phyloP scores from a whole-genome alignment of 2,888 invertebrate genomes.

The Hypomecis atomaria region DNA sequence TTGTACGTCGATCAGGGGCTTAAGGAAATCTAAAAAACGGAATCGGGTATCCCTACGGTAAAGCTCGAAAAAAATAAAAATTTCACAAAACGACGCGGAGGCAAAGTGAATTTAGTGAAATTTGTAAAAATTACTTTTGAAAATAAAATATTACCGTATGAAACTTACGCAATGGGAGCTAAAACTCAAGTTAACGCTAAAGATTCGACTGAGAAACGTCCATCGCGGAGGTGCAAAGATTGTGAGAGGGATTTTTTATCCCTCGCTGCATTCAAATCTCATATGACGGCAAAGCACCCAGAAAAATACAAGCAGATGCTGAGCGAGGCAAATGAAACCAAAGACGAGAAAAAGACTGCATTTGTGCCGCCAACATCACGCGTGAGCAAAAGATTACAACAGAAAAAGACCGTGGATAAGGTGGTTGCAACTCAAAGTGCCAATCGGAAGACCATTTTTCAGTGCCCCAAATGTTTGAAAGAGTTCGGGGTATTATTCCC shows the following conservation, averaged over 20 bases:
- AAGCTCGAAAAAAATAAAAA: background rate
- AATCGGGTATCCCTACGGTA: background rate
- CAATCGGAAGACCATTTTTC: constrained; percentile 55
- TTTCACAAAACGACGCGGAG: background rate
- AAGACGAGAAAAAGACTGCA: constrained; percentile 28
- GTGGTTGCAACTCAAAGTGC: constrained; percentile 10
- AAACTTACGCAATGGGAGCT: constrained; percentile 56
- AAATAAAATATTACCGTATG: constrained; percentile 9
- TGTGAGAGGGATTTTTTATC: constrained; percentile 60
- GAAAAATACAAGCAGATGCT: constrained; percentile 21
- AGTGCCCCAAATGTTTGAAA: constrained; percentile 63
- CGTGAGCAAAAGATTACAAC: constrained; percentile 28
- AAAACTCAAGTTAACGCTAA: constrained; percentile 56
- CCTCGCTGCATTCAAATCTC: constrained; percentile 53
- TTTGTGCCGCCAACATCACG: constrained; percentile 28
- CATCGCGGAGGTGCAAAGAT: constrained; percentile 56
- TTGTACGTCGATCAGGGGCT: too few species aligned
- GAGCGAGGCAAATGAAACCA: constrained; percentile 16
- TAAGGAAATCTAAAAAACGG: too few species aligned
- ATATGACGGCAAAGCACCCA: constrained; percentile 52
- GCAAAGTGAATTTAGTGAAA: background rate
- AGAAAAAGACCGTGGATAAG: constrained; percentile 17
- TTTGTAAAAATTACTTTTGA: constrained; percentile 2
- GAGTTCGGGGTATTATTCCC: constrained; percentile 58
- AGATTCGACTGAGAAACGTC: constrained; percentile 51